Base-by-base conservation (phyloP, 2,113 vertebrate species). In the Brachyistius frenatus region DNA sequence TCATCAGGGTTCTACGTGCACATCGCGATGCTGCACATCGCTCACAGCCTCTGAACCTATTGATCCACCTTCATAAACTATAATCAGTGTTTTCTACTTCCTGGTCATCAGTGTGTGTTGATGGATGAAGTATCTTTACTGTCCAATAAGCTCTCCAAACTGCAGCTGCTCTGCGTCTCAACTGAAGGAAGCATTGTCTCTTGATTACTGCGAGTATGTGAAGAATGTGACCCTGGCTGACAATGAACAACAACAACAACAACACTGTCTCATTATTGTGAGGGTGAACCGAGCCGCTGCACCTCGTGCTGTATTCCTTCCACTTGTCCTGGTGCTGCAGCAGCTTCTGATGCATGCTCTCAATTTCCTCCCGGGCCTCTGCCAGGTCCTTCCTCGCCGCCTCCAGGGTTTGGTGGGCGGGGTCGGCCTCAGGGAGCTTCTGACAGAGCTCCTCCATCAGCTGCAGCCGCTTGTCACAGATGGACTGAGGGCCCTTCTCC, bases 401-500 rank as follows among this genome's bases (percentile, higher is more conserved):
- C n/a, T 95, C 94, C 37, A 95, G 68, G 0, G 88, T 95, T 62
- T 90, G 94, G 41, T 95, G 95, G 66, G 94, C 88, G 0, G 95
- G 86, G 80, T 99, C 96, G 11, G 85, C 91, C 47, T 95, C 96
- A 0, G 96, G 96, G 23, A 99, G 94, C 60, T 98, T 99, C 70
- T 94, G 91, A 78, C 96, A 97, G n/a, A 98, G 91, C 32, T 99
- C 98, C 80, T 97, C 97, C 73, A 99, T 98, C 23, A 96, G 81
- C 56, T 96, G 95, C 49, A 98, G 81, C 57, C 97, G 95, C 89
- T 97, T 98, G 88, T 96, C 97, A 92, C 97, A 98, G 6, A 97
- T 89, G 1, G 96, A 94, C 81, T 95, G 96, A 32, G 95, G 95
- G 4, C 97, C 96, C 75, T 96, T 99, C 61, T 98, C 97, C 76